Percentiles rank a stretch among this genome's conserved stretches.
phyloP scores from a whole-genome alignment of 2,113 vertebrate genomes.

The Arenaria interpres region DNA sequence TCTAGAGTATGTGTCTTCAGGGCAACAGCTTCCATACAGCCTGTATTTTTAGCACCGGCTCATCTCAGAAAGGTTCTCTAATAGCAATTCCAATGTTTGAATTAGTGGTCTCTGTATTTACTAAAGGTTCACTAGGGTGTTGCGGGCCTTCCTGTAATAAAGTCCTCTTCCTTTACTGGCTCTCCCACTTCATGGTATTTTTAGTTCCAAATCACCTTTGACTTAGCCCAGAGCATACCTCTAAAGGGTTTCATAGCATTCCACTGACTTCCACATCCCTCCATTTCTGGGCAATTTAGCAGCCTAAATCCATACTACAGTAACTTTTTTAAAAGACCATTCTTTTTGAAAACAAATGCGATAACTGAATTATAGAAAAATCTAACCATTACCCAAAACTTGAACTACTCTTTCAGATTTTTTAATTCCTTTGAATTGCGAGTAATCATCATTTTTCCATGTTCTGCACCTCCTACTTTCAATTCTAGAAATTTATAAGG shows the following conservation, averaged over 20 bases:
- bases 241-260: not conserved
- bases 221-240: not conserved
- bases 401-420: not conserved
- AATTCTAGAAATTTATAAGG: not conserved
- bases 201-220: conserved; percentile 14
- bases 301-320: not conserved
- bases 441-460: not conserved
- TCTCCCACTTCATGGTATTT: conserved; percentile 33
- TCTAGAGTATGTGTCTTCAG: conserved; percentile 69
- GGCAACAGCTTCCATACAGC: conserved; percentile 62
- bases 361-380: not conserved
- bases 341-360: not conserved
- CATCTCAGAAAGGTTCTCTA: conserved; percentile 69
- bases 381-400: not conserved
- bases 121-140: conserved; percentile 44
- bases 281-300: not conserved
- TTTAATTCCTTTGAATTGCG: not conserved
- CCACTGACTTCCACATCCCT: not conserved
- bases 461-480: not conserved
- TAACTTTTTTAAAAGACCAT: not conserved
- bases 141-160: not conserved
- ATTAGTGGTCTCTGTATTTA: conserved; percentile 58
- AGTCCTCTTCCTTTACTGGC: conserved; percentile 44
- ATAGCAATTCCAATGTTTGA: conserved; percentile 71
- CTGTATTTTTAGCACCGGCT: conserved; percentile 68